A percentile compares a stretch with the other conserved stretches of the same genome.
phyloP scores from a whole-genome alignment of 2,888 invertebrate genomes.

The Agrotis clavis region DNA sequence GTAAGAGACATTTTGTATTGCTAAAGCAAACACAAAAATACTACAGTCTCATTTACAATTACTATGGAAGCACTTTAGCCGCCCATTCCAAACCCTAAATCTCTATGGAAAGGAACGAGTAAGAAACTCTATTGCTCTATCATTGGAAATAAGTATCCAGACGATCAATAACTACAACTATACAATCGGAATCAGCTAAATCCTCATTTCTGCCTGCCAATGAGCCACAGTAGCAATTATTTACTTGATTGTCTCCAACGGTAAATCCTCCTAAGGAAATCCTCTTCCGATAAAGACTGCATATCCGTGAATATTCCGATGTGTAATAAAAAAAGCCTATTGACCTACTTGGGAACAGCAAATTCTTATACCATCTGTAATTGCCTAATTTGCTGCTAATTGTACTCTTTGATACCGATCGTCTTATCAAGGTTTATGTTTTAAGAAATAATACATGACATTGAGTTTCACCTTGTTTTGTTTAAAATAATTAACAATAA shows the following conservation, averaged over 20 bases:
- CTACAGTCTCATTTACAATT: too few relatives aligned
- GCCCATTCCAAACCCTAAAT: too few relatives aligned
- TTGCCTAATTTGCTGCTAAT: neutral
- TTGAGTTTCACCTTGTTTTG: slow-evolving; percentile 9
- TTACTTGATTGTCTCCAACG: slow-evolving; percentile 37
- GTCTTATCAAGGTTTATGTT: slow-evolving; percentile 17
- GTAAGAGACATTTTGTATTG: too few relatives aligned
- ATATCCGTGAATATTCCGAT: slow-evolving; percentile 29
- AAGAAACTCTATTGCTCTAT: too few relatives aligned
- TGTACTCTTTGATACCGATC: slow-evolving; percentile 11
- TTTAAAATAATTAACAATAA: neutral
- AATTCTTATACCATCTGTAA: slow-evolving; percentile 4
- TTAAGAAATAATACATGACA: neutral
- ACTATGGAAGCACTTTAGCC: too few relatives aligned
- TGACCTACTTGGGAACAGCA: slow-evolving; percentile 18
- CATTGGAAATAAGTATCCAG: too few relatives aligned
- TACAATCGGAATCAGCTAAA: slow-evolving; percentile 3
- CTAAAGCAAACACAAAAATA: too few relatives aligned
- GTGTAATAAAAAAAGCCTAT: slow-evolving; percentile 30
- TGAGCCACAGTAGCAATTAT: slow-evolving; percentile 35
- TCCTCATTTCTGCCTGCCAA: slow-evolving; percentile 29
- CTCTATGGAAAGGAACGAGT: too few relatives aligned
- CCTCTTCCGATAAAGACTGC: slow-evolving; percentile 46
- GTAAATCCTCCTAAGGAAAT: slow-evolving; percentile 45
- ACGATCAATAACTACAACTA: slow-evolving; percentile 4